These are phyloP conservation scores for Epizoanthus ramosus DNA, from an alignment of 92 coral and sea anemone genomes.

Conservation along the genomic window DNA sequence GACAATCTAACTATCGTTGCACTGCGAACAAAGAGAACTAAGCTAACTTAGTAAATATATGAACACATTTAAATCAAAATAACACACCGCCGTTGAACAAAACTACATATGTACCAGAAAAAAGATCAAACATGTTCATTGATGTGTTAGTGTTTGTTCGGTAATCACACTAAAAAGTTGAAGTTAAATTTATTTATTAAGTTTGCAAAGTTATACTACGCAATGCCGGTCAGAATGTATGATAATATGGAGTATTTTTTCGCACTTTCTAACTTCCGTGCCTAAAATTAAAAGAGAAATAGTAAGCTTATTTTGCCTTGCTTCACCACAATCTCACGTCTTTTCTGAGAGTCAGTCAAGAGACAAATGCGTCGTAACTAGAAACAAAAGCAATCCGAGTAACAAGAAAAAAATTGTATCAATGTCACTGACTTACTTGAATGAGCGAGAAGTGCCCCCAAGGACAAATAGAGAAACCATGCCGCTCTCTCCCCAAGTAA, in stretches of 20 bases:
- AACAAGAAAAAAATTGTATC: neutral
- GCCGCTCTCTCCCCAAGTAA: neutral
- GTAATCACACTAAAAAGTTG: too few species aligned
- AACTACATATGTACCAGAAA: too few species aligned
- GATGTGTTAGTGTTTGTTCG: too few species aligned
- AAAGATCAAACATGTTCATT: too few species aligned
- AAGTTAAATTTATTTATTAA: too few species aligned
- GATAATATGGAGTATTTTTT: neutral
- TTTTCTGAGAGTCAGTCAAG: neutral
- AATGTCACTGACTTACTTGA: constrained; percentile 11
- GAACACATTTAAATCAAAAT: too few species aligned
- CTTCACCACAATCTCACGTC: neutral
- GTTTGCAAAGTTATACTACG: too few species aligned
- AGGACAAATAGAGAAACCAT: constrained; percentile 7
- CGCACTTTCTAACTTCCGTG: neutral
- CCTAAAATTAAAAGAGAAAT: neutral
- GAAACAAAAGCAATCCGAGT: neutral
- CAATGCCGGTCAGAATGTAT: too few species aligned
- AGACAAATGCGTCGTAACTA: neutral
- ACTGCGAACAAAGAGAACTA: neutral
- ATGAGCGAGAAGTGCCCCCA: neutral
- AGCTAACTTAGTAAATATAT: too few species aligned
- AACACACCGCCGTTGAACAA: too few species aligned
- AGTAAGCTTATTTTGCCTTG: neutral
- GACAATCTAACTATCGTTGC: neutral